phyloP scores from a whole-genome alignment of 2,888 invertebrate species.

The Thysanoteuthis rhombus region DNA sequence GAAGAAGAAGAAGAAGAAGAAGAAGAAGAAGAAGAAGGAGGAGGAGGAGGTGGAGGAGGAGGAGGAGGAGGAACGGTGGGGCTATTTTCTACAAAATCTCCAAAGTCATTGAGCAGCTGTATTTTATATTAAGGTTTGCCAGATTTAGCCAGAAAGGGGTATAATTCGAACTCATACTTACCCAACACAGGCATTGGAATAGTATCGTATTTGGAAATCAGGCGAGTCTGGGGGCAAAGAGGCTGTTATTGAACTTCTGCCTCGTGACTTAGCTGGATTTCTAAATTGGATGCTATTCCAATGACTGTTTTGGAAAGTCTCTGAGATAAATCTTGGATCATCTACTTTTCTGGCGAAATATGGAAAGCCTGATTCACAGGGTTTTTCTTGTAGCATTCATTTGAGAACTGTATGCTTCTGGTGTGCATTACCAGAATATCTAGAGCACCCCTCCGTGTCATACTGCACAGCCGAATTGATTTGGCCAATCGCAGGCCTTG shows the following conservation, averaged over 20 bases:
- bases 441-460: background rate
- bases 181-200: too few species aligned
- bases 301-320: too few species aligned
- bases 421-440: background rate
- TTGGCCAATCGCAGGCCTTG: conserved; percentile 47
- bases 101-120: background rate
- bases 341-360: background rate
- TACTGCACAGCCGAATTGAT: conserved; percentile 17
- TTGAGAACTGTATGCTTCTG: background rate
- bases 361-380: background rate
- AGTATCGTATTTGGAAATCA: too few species aligned
- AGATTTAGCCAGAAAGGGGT: too few species aligned
- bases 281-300: too few species aligned
- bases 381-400: background rate
- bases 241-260: too few species aligned
- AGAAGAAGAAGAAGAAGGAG: conserved; percentile 16
- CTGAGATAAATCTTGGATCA: too few species aligned
- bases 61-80: background rate
- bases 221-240: too few species aligned
- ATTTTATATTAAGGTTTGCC: too few species aligned
- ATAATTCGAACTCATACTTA: too few species aligned
- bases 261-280: too few species aligned
- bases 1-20: conserved; percentile 26
- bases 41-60: background rate
- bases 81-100: background rate